Evolutionary conservation across 2,888 invertebrate genomes (phyloP).

Genomic region (Leptopilina drosophilae): DNA sequence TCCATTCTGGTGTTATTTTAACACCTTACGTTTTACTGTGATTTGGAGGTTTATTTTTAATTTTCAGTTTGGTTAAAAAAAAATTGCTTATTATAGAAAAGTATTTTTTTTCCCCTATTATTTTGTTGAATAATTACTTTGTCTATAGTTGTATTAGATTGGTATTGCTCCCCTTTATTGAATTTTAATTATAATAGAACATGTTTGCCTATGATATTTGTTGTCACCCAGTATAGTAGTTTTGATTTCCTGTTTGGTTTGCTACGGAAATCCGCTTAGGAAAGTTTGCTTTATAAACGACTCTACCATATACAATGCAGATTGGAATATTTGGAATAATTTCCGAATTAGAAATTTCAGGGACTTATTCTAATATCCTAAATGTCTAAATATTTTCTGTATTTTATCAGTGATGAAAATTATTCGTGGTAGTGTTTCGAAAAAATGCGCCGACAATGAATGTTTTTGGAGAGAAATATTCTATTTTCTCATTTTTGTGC

Average conservation of each 20-base stretch:
- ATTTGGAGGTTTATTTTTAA: not conserved
- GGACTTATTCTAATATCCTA: not conserved
- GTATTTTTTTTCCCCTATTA: too few relatives aligned
- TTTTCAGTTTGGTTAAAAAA: not conserved
- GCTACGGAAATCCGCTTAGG: constrained; percentile 13
- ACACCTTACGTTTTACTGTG: too few relatives aligned
- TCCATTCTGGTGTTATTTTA: too few relatives aligned
- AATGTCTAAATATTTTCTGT: not conserved
- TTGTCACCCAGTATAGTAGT: not conserved
- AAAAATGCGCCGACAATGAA: too few relatives aligned
- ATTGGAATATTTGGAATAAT: not conserved
- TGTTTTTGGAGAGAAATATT: too few relatives aligned
- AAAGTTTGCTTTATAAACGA: constrained; percentile 19
- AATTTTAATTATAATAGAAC: not conserved
- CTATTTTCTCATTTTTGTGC: too few relatives aligned
- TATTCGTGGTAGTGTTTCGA: too few relatives aligned
- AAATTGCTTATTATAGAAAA: too few relatives aligned
- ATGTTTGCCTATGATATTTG: not conserved
- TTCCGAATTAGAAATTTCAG: not conserved
- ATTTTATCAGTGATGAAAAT: too few relatives aligned
- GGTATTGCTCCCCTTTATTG: too few relatives aligned
- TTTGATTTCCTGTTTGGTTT: constrained; percentile 14
- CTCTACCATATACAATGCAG: not conserved
- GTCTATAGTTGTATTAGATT: too few relatives aligned
- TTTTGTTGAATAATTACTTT: too few relatives aligned